Evolutionary conservation across 2,888 invertebrate genomes (phyloP).

Genomic region (Drosophila niveifrons): DNA sequence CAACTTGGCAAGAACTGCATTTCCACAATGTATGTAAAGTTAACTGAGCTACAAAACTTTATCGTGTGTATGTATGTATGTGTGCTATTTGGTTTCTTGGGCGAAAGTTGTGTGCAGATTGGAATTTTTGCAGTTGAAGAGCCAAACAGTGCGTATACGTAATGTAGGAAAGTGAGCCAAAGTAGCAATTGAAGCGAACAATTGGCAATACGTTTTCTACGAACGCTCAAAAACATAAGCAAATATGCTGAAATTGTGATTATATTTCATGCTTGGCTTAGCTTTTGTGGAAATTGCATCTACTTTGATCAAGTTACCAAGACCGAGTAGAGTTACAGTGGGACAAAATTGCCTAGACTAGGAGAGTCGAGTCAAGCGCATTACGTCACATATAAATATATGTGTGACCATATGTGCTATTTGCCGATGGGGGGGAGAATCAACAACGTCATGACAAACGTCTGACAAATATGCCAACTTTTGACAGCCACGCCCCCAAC

Average conservation of each 20-base stretch:
- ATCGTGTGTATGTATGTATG: slow-evolving; percentile 16
- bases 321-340: background rate
- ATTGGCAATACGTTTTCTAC: slow-evolving; percentile 16
- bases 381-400: slow-evolving; percentile 48
- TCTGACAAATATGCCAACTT: slow-evolving; percentile 57
- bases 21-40: slow-evolving; percentile 18
- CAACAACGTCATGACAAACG: slow-evolving; percentile 65
- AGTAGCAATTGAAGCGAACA: slow-evolving; percentile 35
- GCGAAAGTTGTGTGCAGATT: slow-evolving; percentile 18
- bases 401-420: slow-evolving; percentile 10
- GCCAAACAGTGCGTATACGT: slow-evolving; percentile 41
- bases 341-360: background rate
- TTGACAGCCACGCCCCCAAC: slow-evolving; percentile 22
- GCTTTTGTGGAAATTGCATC: slow-evolving; percentile 26
- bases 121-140: slow-evolving; percentile 29
- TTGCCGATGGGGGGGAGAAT: slow-evolving; percentile 21
- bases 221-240: slow-evolving; percentile 2
- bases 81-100: slow-evolving; percentile 8
- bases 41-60: slow-evolving; percentile 10
- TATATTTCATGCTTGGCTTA: slow-evolving; percentile 48
- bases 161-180: slow-evolving; percentile 34
- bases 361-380: slow-evolving; percentile 13
- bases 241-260: slow-evolving; percentile 37
- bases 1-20: slow-evolving; percentile 23
- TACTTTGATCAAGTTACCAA: slow-evolving; percentile 41